phyloP scores from a whole-genome alignment of 2,113 vertebrate species.

The Potamarius usumacintae region DNA sequence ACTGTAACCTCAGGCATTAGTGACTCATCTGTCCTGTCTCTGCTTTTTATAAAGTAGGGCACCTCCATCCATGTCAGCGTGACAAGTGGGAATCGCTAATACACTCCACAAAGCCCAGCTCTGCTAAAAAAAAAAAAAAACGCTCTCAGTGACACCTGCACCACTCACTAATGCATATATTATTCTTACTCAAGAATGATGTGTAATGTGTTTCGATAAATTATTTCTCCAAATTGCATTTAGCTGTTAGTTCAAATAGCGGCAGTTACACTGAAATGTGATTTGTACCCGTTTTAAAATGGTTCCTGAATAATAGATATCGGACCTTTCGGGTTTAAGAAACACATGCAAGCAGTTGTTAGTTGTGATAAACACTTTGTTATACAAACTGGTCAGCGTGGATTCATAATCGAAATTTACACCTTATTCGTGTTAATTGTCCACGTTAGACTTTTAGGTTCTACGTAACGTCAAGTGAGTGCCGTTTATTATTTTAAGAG shows the following conservation, averaged over 20 bases:
- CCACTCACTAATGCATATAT: not conserved
- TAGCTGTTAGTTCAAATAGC: not conserved
- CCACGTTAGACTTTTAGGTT: not conserved
- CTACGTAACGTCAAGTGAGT: not conserved
- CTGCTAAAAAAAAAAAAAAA: not conserved
- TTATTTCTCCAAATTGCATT: not conserved
- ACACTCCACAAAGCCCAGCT: slow-evolving; percentile 44
- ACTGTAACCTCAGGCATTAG: slow-evolving; percentile 53
- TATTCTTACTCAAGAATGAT: slow-evolving; percentile 12
- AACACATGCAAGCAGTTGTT: not conserved
- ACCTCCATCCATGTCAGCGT: slow-evolving; percentile 65
- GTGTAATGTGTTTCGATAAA: not conserved
- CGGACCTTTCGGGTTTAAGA: not conserved
- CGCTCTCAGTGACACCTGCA: slow-evolving; percentile 32
- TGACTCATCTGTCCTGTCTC: slow-evolving; percentile 36
- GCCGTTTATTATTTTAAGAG: not conserved
- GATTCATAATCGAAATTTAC: not conserved
- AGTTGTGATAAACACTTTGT: not conserved
- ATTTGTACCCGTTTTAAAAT: not conserved
- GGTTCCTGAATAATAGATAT: not conserved
- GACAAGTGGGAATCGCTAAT: slow-evolving; percentile 57
- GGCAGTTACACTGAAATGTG: not conserved
- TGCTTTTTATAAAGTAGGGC: slow-evolving; percentile 65
- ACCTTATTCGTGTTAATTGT: not conserved
- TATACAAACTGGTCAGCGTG: not conserved